Evolutionary conservation across 2,797 vertebrate genomes (phyloP).

Genomic region (Prunella strophiata): DNA sequence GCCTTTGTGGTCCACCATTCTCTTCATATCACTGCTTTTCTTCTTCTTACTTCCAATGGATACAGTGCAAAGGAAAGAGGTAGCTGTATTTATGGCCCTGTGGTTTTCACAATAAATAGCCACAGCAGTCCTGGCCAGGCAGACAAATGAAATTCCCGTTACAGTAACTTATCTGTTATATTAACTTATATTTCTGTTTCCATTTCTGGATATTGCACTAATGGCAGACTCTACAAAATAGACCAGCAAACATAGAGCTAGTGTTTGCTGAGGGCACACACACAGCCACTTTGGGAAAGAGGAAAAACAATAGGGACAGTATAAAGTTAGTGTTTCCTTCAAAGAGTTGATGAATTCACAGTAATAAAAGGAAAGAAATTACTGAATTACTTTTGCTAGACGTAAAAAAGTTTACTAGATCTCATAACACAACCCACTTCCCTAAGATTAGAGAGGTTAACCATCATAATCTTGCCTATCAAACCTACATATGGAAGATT

Average conservation of each 20-base stretch:
- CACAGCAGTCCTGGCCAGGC: not conserved
- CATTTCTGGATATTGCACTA: not conserved
- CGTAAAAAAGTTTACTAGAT: not conserved
- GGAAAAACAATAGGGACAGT: not conserved
- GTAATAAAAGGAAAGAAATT: not conserved
- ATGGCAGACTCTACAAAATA: not conserved
- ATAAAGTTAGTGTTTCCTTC: not conserved
- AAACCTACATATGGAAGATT: not conserved
- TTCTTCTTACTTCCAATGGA: not conserved
- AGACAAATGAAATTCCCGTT: not conserved
- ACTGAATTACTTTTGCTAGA: not conserved
- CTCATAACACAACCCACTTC: not conserved
- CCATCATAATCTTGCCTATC: not conserved
- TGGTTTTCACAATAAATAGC: not conserved
- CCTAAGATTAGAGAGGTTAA: not conserved
- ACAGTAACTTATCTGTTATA: not conserved
- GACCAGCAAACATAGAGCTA: not conserved
- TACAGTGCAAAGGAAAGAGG: not conserved
- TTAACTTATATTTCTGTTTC: not conserved
- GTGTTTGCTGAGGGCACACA: not conserved
- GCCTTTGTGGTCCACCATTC: not conserved
- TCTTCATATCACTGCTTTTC: not conserved
- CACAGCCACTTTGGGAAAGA: not conserved
- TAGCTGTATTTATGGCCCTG: not conserved
- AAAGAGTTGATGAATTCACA: not conserved